Evolutionary conservation across 2,797 vertebrate species (phyloP), one percentile per base, ranked within the genome.

Genomic region (Myripristis murdjan): DNA sequence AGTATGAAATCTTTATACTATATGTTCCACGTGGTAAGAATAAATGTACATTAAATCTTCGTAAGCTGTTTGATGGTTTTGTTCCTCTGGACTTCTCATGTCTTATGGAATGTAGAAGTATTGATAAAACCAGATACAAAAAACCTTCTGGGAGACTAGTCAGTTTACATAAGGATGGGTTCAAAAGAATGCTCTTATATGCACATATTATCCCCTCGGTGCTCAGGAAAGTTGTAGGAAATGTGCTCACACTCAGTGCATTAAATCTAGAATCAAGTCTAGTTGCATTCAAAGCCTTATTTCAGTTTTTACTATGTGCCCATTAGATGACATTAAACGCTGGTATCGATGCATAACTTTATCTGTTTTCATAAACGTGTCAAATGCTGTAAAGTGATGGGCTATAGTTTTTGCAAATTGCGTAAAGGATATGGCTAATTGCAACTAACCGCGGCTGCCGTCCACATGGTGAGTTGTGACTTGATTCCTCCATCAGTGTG

Each of bases 1-100:
- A 98, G 97, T 99, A 99, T 99, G 97, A 99, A 98, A 99, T 99
- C 98, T 99, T 99, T 99, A 99, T 99, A 99, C 98, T 99, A 98
- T 99, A 99, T 99, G 97, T 99, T 99, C 98, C 98, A 98, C 96
- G 97, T 99, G 98, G 97, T 99, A 99, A 99, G 97, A 99, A 99
- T 99, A 99, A 99, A 99, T 99, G 98, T 99, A 99, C 98, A 99
- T 99, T 97, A 99, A 99, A 99, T 99, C 98, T 99, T 99, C 96
- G 95, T 98, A 99, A 97, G 96, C 97, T 96, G 96, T 97, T 98
- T 97, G 94, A 97, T 95, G 93, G 92, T 95, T 96, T 97, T 95
- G 83, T 94, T 95, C 70, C 82, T 84, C 48, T 72, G 55, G 46
- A 76, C 39, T 67, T 66, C 46, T 33, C 54, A 67, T 28, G 20